Conservation (phyloP, 2,113 vertebrate genomes). For the Microtus richardsoni region DNA sequence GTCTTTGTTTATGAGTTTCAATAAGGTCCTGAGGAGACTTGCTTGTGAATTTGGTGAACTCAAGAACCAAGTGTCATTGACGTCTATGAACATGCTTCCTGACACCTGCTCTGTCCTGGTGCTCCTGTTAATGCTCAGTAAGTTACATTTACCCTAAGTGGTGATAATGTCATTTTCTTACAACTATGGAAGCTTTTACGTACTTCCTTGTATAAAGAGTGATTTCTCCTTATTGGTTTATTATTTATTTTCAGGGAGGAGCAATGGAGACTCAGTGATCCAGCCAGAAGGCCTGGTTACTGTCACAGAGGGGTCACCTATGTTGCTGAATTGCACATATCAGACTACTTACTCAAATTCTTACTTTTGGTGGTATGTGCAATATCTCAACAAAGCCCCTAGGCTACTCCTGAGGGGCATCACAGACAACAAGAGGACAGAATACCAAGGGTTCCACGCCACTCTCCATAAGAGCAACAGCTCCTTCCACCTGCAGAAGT, state of each 20-base stretch:
- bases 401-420: slow-evolving; percentile 26
- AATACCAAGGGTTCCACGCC: slow-evolving; percentile 22
- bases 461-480: not conserved
- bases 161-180: not conserved
- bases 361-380: slow-evolving; percentile 24
- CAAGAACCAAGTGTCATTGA: not conserved
- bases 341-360: rapidly evolving
- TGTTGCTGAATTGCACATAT: slow-evolving; percentile 56
- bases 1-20: not conserved
- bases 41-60: not conserved
- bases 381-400: not conserved
- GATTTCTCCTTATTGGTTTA: no score
- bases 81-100: slow-evolving; percentile 36
- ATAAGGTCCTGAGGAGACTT: not conserved
- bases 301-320: not conserved
- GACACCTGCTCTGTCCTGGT: not conserved
- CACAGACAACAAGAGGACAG: rapidly evolving
- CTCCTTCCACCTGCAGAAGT: slow-evolving; percentile 64
- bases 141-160: slow-evolving; percentile 3
- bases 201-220: not conserved
- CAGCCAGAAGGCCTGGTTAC: slow-evolving; percentile 23
- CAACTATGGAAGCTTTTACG: not conserved
- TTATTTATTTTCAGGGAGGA: not conserved
- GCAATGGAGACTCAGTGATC: slow-evolving; percentile 37
- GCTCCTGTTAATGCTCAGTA: slow-evolving; percentile 8